Evolutionary conservation across 2,113 vertebrate genomes (phyloP), one percentile per base, ranked within the genome.

Genomic region (Dryoscopus gambensis): DNA sequence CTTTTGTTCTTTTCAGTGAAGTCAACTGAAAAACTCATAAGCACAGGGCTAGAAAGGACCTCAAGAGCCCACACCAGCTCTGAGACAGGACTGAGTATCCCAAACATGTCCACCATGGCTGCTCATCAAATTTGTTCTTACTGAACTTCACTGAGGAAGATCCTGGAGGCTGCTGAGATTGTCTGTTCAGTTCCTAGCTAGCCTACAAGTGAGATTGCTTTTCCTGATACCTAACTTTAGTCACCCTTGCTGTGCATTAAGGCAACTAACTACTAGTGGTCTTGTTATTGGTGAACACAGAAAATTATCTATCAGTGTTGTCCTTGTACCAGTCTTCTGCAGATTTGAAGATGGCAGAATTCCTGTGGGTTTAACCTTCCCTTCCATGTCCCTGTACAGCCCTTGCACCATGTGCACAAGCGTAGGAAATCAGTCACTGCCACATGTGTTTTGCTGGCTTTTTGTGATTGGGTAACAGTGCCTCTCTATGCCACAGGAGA

Each of bases 221-320:
- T 93, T 89, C 69, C 44, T 67, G 60, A 64, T 81, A 18, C 75
- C n/a, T 91, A 75, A 64, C 47, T 88, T 80, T 28, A 82, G 69
- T 82, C 35, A 94, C 69, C 84, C 25, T 94, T 85, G 87, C 91
- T 89, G 44, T 95, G 65, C 53, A 69, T 91, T 89, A 62, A 92
- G 62, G 46, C 57, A 91, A 35, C 89, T 93, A 79, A 84, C 70
- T 88, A 57, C 46, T 79, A 87, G 50, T 65, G 53, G 37, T 96
- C 53, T 89, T 84, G 39, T 71, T 79, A 39, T 18, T 91, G 69
- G 44, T 79, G 62, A 95, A 64, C 84, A 75, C 49, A 64, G 75
- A 69, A 87, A 91, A 92, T 92, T 69, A 74, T 50, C 50, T 75
- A 8, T 83, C 60, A 47, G 24, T 81, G 40, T 69, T 92, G 80